Conservation (phyloP, 2,888 invertebrate species). For the Scotopteryx bipunctaria region DNA sequence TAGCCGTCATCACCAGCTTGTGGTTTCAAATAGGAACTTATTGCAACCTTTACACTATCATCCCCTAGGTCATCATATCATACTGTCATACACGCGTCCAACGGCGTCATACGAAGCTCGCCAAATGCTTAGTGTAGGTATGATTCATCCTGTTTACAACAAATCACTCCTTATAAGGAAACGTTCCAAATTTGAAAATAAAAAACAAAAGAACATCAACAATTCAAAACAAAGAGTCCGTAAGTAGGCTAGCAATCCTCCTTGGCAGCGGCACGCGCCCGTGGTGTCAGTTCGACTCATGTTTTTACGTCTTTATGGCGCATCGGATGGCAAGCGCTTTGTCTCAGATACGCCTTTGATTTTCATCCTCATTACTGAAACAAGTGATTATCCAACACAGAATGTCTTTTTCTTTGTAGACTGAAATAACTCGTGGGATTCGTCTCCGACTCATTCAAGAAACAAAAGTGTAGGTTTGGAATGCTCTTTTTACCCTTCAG, state of each 20-base stretch:
- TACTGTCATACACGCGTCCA: background rate
- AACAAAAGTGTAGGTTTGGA: slow-evolving; percentile 7
- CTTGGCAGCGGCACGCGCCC: slow-evolving; percentile 9
- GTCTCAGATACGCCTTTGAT: slow-evolving; percentile 20
- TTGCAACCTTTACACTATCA: too few species aligned
- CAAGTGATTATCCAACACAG: slow-evolving; percentile 8
- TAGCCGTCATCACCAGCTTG: too few species aligned
- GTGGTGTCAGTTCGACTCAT: slow-evolving; percentile 14
- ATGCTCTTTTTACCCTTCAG: slow-evolving; percentile 13
- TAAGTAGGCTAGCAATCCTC: background rate
- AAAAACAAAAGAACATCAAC: background rate
- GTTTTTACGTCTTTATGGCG: slow-evolving; percentile 16
- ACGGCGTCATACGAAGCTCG: background rate
- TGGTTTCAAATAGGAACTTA: too few species aligned
- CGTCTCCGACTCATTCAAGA: background rate
- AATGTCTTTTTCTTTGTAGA: slow-evolving; percentile 16
- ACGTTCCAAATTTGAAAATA: background rate
- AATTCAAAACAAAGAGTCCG: slow-evolving; percentile 14
- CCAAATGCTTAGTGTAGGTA: background rate
- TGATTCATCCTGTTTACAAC: background rate
- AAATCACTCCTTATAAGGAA: slow-evolving; percentile 1
- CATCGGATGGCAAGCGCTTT: slow-evolving; percentile 7
- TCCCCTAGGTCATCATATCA: too few species aligned
- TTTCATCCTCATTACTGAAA: slow-evolving; percentile 14
- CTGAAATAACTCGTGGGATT: slow-evolving; percentile 12